phyloP scores from a whole-genome alignment of 2,113 vertebrate species.

The Peromyscus maniculatus region DNA sequence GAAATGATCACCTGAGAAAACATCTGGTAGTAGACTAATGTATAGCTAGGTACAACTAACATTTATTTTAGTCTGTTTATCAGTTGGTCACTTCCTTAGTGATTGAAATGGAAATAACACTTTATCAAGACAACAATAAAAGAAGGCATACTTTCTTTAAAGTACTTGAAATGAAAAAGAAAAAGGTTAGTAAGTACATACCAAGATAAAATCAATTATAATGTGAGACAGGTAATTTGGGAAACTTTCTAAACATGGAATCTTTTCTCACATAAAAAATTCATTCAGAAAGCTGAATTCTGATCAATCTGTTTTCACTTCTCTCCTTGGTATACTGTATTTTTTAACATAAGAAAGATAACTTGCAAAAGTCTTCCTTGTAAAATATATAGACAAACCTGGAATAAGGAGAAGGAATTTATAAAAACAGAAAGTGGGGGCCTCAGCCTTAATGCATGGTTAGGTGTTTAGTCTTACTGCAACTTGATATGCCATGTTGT shows the following conservation, averaged over 20 bases:
- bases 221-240: conserved; percentile 3
- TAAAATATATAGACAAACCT: background rate
- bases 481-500: no score
- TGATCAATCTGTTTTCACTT: conserved; percentile 14
- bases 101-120: background rate
- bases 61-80: background rate
- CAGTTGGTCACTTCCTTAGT: background rate
- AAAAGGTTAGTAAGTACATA: background rate
- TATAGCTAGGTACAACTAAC: background rate
- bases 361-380: conserved; percentile 54
- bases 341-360: conserved; percentile 11
- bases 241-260: background rate
- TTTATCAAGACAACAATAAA: background rate
- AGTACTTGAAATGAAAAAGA: background rate
- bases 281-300: conserved; percentile 7
- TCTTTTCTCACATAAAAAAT: conserved; percentile 2
- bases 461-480: no score
- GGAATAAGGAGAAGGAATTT: background rate
- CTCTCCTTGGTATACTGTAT: background rate
- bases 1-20: conserved; percentile 1
- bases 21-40: background rate
- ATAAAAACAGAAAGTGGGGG: background rate
- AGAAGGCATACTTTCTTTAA: background rate
- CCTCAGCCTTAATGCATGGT: no score
- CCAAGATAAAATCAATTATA: conserved; percentile 35